Evolutionary conservation across 2,113 vertebrate genomes (phyloP).

Genomic region (Neotoma lepida): DNA sequence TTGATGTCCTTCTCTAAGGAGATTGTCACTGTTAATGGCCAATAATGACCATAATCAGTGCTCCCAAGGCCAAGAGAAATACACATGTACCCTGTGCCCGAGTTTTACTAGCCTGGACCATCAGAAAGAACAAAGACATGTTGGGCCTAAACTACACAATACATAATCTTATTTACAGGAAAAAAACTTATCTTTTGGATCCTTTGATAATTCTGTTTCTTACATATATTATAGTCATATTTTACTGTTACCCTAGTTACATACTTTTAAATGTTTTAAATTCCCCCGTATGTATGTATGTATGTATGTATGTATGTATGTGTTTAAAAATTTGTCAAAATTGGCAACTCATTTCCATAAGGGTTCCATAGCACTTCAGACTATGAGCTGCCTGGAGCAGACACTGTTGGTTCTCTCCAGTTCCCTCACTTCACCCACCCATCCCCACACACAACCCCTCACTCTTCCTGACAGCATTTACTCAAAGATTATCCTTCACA

Average conservation of each 20-base stretch:
- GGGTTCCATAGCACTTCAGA: neutral
- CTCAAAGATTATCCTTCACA: neutral
- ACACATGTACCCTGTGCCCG: neutral
- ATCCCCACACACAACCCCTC: neutral
- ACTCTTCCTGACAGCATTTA: neutral
- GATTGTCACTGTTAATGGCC: neutral
- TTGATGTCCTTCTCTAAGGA: neutral
- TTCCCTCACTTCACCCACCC: neutral
- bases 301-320: neutral
- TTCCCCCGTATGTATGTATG: neutral
- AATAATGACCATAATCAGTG: neutral
- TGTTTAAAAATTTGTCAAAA: neutral
- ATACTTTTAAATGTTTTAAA: neutral
- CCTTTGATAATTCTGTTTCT: slow-evolving; percentile 26
- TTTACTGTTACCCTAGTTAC: neutral
- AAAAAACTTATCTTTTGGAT: slow-evolving; percentile 16
- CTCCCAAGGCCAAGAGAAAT: neutral
- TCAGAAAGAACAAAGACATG: neutral
- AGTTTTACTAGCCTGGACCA: neutral
- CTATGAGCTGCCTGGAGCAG: neutral
- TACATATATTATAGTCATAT: neutral
- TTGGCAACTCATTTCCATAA: neutral
- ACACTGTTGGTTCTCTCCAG: neutral
- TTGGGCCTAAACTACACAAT: neutral
- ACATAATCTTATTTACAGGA: neutral